phyloP scores from a whole-genome alignment of 2,888 invertebrate genomes.

The Mesoligia furuncula region DNA sequence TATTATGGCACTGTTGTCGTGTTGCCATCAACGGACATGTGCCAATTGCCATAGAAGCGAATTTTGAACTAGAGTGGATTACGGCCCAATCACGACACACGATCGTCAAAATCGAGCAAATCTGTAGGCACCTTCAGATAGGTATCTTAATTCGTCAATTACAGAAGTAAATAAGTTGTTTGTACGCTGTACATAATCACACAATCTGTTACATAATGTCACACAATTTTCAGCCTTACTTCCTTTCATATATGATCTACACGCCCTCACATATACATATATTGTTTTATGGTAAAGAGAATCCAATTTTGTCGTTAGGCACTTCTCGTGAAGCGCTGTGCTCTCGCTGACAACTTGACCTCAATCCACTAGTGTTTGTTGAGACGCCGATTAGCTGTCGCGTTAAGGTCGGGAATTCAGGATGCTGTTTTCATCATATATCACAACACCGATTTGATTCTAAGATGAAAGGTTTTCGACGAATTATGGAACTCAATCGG shows the following conservation, averaged over 20 bases:
- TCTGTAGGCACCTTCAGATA: background rate
- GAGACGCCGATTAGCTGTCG: conserved; percentile 25
- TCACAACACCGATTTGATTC: background rate
- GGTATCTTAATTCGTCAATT: too few species aligned
- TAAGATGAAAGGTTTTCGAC: background rate
- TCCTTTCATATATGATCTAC: background rate
- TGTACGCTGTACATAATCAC: background rate
- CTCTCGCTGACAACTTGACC: conserved; percentile 50
- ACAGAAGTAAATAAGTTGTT: background rate
- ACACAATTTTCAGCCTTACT: background rate
- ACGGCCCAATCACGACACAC: too few species aligned
- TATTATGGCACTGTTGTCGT: background rate
- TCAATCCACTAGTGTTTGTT: conserved; percentile 28
- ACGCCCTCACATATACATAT: background rate
- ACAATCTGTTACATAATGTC: background rate
- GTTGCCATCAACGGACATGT: background rate
- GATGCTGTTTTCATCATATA: background rate
- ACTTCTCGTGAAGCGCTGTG: conserved; percentile 38
- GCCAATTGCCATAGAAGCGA: background rate
- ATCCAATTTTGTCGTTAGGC: conserved; percentile 50
- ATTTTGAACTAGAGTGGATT: background rate
- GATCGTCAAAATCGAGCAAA: background rate
- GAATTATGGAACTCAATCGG: background rate
- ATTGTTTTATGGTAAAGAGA: conserved; percentile 25
- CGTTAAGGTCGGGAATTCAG: conserved; percentile 9